Conservation (phyloP, 37 sponge, comb jelly and placozoan species). For the Theonella swinhoei region DNA sequence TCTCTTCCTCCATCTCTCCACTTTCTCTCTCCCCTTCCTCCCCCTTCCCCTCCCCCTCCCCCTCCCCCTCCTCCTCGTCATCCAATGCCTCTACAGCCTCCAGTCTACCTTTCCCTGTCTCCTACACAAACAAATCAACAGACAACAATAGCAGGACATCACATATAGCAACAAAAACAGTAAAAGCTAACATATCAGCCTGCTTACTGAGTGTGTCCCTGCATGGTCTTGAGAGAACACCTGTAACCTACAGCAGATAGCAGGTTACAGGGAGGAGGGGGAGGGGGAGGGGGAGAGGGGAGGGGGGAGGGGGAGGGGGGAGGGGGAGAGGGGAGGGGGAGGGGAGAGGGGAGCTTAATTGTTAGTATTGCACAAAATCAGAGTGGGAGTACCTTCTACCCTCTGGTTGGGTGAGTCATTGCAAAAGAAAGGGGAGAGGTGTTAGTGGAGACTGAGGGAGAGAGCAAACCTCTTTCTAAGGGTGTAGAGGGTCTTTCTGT, state of each 20-base stretch:
- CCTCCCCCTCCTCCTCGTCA: background rate
- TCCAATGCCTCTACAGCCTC: conserved; percentile 10
- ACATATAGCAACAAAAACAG: background rate
- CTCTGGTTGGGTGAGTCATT: too few species aligned
- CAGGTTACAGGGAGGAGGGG: background rate
- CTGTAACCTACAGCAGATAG: background rate
- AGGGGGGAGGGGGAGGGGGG: background rate
- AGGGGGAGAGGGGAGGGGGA: background rate
- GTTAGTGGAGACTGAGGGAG: too few species aligned
- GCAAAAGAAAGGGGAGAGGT: too few species aligned
- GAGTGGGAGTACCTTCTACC: too few species aligned
- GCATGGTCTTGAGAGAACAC: too few species aligned
- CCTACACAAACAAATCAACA: background rate
- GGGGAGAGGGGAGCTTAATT: conserved; percentile 9
- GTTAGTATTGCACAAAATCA: too few species aligned
- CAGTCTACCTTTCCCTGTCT: conserved; percentile 2
- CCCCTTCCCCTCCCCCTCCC: background rate
- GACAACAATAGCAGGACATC: background rate
- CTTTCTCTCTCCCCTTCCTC: background rate
- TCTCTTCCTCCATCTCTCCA: background rate
- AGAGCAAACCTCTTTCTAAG: conserved; percentile 44
- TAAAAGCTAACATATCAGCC: background rate
- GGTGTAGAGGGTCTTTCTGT: conserved; percentile 45
- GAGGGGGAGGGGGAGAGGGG: background rate
- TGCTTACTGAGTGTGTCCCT: too few species aligned